These are phyloP conservation scores for Rhombomys opimus DNA, from an alignment of 2,113 vertebrate species.

Conservation along the genomic window DNA sequence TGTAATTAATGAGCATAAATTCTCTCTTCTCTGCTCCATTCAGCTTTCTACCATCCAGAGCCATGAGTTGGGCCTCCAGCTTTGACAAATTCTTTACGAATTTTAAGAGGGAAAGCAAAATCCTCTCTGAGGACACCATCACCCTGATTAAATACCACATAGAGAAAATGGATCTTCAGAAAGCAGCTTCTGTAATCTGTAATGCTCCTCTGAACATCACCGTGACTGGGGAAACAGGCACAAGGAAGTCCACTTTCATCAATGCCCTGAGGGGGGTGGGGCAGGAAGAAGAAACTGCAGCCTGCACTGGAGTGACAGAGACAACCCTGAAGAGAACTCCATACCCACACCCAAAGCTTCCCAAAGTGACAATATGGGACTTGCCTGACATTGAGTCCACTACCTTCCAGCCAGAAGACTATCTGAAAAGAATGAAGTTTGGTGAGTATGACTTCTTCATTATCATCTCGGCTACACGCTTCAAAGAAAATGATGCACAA, in stretches of 20 bases:
- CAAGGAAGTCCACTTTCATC: conserved; percentile 46
- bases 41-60: not conserved
- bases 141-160: not conserved
- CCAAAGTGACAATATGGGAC: conserved; percentile 27
- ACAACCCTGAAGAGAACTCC: not conserved
- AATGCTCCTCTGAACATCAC: not conserved
- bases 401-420: not conserved
- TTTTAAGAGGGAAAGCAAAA: not conserved
- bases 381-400: not conserved
- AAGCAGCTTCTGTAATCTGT: not conserved
- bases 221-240: not conserved
- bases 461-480: conserved; percentile 73
- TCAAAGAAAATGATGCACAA: conserved; percentile 54
- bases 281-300: not conserved
- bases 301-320: not conserved
- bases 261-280: not conserved
- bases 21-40: not conserved
- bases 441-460: conserved; percentile 61
- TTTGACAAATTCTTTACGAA: not conserved
- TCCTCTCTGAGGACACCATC: not conserved
- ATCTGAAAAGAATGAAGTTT: not conserved
- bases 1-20: not conserved
- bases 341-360: not conserved
- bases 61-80: not conserved
- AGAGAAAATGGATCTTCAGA: not conserved